Conservation (phyloP, 1,140 invertebrate species). For the Brachionus asplanchnoidis region DNA sequence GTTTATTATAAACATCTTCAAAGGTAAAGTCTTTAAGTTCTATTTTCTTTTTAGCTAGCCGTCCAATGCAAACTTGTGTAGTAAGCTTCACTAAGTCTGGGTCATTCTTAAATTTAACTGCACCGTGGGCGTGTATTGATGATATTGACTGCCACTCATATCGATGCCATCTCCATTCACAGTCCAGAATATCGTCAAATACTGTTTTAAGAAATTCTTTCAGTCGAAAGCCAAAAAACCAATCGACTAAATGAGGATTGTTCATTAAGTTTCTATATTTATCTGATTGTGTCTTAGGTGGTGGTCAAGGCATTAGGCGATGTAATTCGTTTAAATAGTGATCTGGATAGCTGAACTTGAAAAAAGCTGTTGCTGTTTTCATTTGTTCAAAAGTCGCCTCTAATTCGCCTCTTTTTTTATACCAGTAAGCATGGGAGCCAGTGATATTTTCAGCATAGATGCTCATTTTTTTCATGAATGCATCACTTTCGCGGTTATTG, state of each 20-base stretch:
- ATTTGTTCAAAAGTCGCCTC: background rate
- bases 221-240: background rate
- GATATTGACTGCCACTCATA: background rate
- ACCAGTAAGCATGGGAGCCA: background rate
- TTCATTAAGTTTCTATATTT: background rate
- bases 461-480: slow-evolving; percentile 4
- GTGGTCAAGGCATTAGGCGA: background rate
- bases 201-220: background rate
- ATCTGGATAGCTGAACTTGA: background rate
- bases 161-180: background rate
- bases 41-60: background rate
- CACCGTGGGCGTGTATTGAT: too few relatives aligned
- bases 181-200: background rate
- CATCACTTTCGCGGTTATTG: background rate
- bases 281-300: background rate
- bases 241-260: background rate
- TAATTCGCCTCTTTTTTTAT: background rate
- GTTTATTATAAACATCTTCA: background rate
- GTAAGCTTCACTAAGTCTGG: background rate
- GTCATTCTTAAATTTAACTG: too few relatives aligned
- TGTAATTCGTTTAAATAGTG: background rate
- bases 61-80: background rate
- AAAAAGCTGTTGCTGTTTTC: background rate
- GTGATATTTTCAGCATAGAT: background rate
- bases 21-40: background rate